Percentiles rank a stretch among this genome's conserved stretches.
Conservation (phyloP, 2,113 vertebrate species). For the Paramormyrops kingsleyae region DNA sequence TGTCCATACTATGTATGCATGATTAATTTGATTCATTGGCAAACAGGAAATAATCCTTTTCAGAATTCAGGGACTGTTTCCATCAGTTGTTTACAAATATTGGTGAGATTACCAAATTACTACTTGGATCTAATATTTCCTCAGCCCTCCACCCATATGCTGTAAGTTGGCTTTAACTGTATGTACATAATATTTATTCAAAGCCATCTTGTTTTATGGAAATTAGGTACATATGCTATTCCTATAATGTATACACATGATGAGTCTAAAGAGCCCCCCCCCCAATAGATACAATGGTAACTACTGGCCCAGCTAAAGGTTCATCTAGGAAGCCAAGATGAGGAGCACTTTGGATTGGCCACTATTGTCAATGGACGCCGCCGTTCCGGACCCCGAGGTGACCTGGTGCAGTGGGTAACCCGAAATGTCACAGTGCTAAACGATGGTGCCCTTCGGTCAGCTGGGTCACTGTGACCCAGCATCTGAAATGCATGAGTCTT, state of each 20-base stretch:
- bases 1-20: background rate
- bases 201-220: background rate
- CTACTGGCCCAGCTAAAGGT: background rate
- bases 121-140: background rate
- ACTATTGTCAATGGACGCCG: background rate
- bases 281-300: background rate
- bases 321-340: background rate
- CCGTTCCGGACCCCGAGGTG: background rate
- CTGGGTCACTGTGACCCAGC: background rate
- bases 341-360: background rate
- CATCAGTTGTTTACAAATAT: background rate
- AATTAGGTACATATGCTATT: background rate
- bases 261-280: background rate
- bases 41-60: background rate
- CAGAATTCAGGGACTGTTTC: background rate
- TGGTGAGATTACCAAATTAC: background rate
- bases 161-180: background rate
- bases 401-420: background rate
- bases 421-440: background rate
- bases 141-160: slow-evolving; percentile 3
- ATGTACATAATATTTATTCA: background rate
- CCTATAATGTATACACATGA: background rate
- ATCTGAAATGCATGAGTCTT: background rate
- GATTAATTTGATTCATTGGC: background rate
- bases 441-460: background rate